Base-by-base conservation (phyloP, 2,888 invertebrate species). In the Emmelina monodactyla region DNA sequence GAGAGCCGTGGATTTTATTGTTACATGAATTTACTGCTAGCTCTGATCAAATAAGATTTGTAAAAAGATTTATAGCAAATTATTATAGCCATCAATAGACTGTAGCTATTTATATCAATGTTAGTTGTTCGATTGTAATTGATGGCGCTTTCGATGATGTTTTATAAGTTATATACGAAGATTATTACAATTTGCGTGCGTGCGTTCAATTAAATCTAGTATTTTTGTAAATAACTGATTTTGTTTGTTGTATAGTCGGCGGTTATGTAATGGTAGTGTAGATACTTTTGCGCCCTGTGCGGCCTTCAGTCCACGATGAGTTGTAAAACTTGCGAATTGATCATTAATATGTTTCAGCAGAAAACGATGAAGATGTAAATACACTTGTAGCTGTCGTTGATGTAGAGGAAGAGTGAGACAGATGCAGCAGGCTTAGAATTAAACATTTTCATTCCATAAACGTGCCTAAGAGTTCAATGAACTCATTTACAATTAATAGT, bases 51-150 rank as follows among this genome's bases (percentile, higher is more conserved):
- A 25, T n/a, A 25, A 25, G 25, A 25, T 57, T 55, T 61, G 55
- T 56, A 54, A 43, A 34, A 45, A 47, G 45, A 51, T 12, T 28
- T 28, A 29, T 47, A 54, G 45, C 45, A 53, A 49, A 51, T 51
- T 53, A 49, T 45, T 52, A 58, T 68, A 71, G 70, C 54, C 57
- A 62, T 58, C 55, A 48, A 60, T 64, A 70, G 67, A 72, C 62
- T 69, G 68, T 73, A 73, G 70, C 52, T 67, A 62, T 62, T 58
- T 71, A 69, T 67, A 70, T 72, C 46, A 71, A 67, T 71, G 71
- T 72, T 73, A 72, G 73, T 62, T 58, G 65, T 71, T 68, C 62
- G 58, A 61, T 45, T 45, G 50, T 29, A 44, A 43, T 55, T 45
- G 52, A 61, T 60, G 62, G 59, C 62, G 67, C 68, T 69, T 67